Evolutionary conservation across 1,140 invertebrate species (phyloP).

Genomic region (Neodiprion virginianus): DNA sequence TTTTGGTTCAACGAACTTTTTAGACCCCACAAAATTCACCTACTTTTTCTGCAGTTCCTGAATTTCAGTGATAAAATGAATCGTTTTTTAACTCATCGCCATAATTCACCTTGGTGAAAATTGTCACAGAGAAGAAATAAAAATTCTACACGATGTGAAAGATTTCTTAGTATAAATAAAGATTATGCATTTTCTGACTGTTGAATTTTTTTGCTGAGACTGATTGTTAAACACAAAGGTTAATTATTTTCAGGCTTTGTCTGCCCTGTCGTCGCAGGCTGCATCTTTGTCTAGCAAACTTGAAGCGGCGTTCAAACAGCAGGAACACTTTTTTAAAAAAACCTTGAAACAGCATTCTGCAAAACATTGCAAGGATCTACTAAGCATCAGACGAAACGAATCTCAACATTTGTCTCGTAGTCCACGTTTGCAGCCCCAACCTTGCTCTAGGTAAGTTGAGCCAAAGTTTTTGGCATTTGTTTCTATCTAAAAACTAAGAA

Average conservation of each 20-base stretch:
- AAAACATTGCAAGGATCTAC: slow-evolving; percentile 53
- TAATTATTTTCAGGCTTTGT: slow-evolving; percentile 41
- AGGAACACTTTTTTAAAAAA: slow-evolving; percentile 69
- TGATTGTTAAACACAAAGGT: too few relatives aligned
- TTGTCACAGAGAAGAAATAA: too few relatives aligned
- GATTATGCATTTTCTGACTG: too few relatives aligned
- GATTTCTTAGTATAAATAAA: too few relatives aligned
- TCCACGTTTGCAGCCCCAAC: slow-evolving; percentile 40
- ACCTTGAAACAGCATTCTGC: slow-evolving; percentile 53
- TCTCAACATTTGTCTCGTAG: slow-evolving; percentile 41
- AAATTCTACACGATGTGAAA: too few relatives aligned
- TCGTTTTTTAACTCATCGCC: too few relatives aligned
- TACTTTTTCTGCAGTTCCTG: too few relatives aligned
- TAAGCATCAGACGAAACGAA: slow-evolving; percentile 50
- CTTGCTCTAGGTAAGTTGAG: slow-evolving; percentile 45
- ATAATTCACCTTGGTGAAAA: too few relatives aligned
- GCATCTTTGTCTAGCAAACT: slow-evolving; percentile 61
- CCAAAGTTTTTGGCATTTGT: not conserved
- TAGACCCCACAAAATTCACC: too few relatives aligned
- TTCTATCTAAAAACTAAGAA: not conserved
- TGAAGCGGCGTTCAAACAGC: slow-evolving; percentile 65
- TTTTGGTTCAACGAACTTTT: too few relatives aligned
- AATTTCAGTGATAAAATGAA: too few relatives aligned
- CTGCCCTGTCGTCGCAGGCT: slow-evolving; percentile 59
- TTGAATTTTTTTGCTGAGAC: too few relatives aligned